Percentiles rank a stretch among this genome's conserved stretches.
Evolutionary conservation across 2,888 invertebrate genomes (phyloP).

Genomic region (Sinopyrophorus schimmeli): DNA sequence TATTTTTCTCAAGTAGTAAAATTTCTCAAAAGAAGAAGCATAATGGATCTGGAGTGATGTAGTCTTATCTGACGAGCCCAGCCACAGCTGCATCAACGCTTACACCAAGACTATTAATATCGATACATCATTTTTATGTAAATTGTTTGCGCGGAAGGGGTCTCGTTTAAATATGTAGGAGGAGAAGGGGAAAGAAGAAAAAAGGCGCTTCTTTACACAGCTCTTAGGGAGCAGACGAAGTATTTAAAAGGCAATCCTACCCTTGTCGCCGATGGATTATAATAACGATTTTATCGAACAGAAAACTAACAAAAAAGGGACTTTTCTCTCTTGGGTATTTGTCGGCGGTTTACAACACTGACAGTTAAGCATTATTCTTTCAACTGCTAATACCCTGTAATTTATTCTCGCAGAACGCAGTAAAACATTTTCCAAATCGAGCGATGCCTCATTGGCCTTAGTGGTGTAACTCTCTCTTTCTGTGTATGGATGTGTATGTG

Average conservation of each 20-base stretch:
- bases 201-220: too few species aligned
- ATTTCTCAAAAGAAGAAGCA: slow-evolving; percentile 44
- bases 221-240: too few species aligned
- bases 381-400: slow-evolving; percentile 42
- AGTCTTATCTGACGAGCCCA: slow-evolving; percentile 46
- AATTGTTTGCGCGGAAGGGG: too few species aligned
- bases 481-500: too few species aligned
- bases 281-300: slow-evolving; percentile 14
- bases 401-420: slow-evolving; percentile 39
- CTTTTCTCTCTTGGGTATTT: slow-evolving; percentile 38
- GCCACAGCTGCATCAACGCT: slow-evolving; percentile 38
- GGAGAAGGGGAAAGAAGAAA: too few species aligned
- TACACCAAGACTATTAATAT: slow-evolving; percentile 40
- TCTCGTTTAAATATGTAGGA: too few species aligned
- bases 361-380: slow-evolving; percentile 43
- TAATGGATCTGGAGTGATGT: slow-evolving; percentile 44
- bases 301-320: slow-evolving; percentile 14
- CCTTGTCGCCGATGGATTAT: background rate
- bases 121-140: slow-evolving; percentile 39
- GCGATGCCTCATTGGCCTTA: slow-evolving; percentile 32
- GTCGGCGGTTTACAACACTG: slow-evolving; percentile 41
- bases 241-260: background rate
- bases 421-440: slow-evolving; percentile 36
- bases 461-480: too few species aligned
- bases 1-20: slow-evolving; percentile 45